A percentile compares a stretch with the other conserved stretches of the same genome.
These are phyloP conservation scores for Hydrozoanthus tunicans DNA, from an alignment of 64 coral and sea anemone species.

Conservation along the genomic window DNA sequence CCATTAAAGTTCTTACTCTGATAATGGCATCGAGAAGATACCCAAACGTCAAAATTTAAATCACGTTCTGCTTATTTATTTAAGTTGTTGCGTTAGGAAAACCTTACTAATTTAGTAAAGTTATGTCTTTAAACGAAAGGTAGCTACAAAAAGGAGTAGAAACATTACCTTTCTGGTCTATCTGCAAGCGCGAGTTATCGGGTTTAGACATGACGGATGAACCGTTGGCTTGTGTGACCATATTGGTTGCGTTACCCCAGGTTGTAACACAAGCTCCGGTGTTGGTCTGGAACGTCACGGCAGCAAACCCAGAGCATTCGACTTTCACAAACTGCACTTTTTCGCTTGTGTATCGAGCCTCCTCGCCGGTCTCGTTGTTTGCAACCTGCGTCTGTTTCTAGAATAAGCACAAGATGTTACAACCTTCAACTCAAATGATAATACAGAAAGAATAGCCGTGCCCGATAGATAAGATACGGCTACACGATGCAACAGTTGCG, in stretches of 20 bases:
- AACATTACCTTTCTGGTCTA: slow-evolving; percentile 78
- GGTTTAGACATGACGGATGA: slow-evolving; percentile 65
- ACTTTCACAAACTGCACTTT: slow-evolving; percentile 82
- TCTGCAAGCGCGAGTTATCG: slow-evolving; percentile 69
- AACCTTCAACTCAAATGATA: neutral
- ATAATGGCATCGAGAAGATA: too few species aligned
- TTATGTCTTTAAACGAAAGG: too few species aligned
- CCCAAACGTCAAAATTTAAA: too few species aligned
- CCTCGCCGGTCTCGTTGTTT: slow-evolving; percentile 89
- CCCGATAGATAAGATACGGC: too few species aligned
- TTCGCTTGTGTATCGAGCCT: slow-evolving; percentile 61
- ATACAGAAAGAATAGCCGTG: too few species aligned
- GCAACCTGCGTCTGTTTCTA: slow-evolving; percentile 57
- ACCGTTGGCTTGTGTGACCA: slow-evolving; percentile 81
- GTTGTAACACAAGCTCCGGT: slow-evolving; percentile 74
- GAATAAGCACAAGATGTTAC: neutral
- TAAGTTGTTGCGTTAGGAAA: too few species aligned
- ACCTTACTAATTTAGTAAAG: too few species aligned
- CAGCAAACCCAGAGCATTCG: slow-evolving; percentile 83
- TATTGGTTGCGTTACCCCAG: slow-evolving; percentile 80
- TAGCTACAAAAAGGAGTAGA: too few species aligned
- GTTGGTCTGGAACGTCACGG: slow-evolving; percentile 75
- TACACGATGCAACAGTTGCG: too few species aligned
- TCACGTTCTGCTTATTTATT: too few species aligned
- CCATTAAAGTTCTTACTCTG: too few species aligned